phyloP scores from a whole-genome alignment of 2,113 vertebrate genomes.

The Ramphastos sulfuratus region DNA sequence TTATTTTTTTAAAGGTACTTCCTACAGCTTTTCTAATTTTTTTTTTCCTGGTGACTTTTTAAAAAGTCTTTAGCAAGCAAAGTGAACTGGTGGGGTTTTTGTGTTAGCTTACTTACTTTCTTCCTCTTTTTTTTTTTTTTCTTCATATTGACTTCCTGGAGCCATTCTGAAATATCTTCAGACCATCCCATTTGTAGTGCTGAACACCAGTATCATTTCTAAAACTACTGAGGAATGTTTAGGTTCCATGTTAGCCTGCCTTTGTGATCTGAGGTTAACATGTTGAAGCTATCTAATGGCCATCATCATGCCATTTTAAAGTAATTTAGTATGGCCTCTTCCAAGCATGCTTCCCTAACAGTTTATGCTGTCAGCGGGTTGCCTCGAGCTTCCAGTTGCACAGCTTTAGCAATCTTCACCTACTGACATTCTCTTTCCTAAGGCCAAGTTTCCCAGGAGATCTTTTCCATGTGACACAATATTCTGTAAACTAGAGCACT shows the following conservation, averaged over 20 bases:
- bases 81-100: background rate
- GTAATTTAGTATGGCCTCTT: background rate
- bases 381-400: constrained; percentile 22
- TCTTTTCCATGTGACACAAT: constrained; percentile 4
- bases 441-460: constrained; percentile 34
- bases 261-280: background rate
- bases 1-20: background rate
- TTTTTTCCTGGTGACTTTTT: constrained; percentile 1
- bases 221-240: background rate
- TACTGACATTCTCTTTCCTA: constrained; percentile 37
- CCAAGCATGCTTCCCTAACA: background rate
- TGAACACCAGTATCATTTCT: background rate
- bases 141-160: constrained; percentile 22
- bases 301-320: background rate
- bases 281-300: background rate
- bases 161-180: constrained; percentile 20
- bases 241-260: background rate
- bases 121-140: background rate
- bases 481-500: background rate
- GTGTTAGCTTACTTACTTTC: constrained; percentile 11
- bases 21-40: constrained; percentile 15
- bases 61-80: constrained; percentile 26
- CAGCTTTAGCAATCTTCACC: constrained; percentile 44
- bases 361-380: background rate
- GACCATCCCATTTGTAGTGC: background rate